phyloP scores from a whole-genome alignment of 2,888 invertebrate species.

The Nomada goodeniana region DNA sequence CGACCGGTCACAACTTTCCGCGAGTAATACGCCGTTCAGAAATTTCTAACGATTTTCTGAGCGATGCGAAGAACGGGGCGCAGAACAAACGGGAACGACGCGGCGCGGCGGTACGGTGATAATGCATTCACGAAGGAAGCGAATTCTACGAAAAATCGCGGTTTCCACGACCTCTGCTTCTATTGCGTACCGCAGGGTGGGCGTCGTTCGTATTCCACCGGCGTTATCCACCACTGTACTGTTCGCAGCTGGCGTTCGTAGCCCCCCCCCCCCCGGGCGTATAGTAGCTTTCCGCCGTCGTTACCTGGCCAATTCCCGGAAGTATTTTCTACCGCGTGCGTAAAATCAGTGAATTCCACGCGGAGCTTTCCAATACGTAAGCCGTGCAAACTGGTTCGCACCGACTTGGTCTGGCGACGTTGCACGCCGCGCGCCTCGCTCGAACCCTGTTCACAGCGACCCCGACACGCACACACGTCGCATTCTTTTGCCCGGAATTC shows the following conservation, averaged over 20 bases:
- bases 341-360: constrained; percentile 74
- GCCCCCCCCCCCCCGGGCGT: not conserved
- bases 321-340: constrained; percentile 69
- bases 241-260: constrained; percentile 9
- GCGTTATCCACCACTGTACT: constrained; percentile 30
- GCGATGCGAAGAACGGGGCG: not conserved
- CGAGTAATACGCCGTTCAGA: not conserved
- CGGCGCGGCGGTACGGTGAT: constrained; percentile 56
- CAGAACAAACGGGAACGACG: constrained; percentile 57
- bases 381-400: constrained; percentile 31
- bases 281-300: constrained; percentile 46
- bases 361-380: constrained; percentile 73
- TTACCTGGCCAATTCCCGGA: constrained; percentile 64
- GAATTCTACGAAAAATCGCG: constrained; percentile 74
- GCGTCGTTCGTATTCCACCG: constrained; percentile 72
- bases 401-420: constrained; percentile 4
- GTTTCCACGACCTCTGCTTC: constrained; percentile 66
- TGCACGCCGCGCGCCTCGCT: constrained; percentile 11
- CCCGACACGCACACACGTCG: constrained; percentile 41
- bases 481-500: constrained; percentile 73
- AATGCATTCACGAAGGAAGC: constrained; percentile 80
- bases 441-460: not conserved
- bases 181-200: constrained; percentile 49
- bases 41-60: constrained; percentile 11
- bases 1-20: not conserved